Evolutionary conservation across 2,113 vertebrate genomes (phyloP), one percentile per base, ranked within the genome.

Genomic region (Genyomyrus donnyi): DNA sequence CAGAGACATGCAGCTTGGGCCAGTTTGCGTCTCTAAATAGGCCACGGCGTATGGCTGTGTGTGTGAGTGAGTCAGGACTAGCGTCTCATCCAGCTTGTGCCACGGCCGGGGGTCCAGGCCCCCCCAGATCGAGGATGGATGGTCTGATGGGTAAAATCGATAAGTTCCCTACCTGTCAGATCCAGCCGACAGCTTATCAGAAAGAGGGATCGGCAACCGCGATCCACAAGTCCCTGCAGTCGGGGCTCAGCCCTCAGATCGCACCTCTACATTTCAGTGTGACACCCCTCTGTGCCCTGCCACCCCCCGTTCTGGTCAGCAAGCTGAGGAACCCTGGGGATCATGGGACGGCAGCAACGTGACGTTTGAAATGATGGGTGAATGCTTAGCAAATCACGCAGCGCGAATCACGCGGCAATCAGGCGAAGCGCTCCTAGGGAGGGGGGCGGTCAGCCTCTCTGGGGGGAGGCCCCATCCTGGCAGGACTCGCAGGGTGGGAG

Each of bases 341-440:
- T 95, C 93, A 92, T 94, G 95, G 94, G 91, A 94, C 94, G 95
- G 96, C 92, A 91, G 92, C 93, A 94, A 93, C 91, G 89, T 35
- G 92, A 95, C 2, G 94, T 91, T 89, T 66, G 94, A 96, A 96
- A 96, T 95, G 89, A 96, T 96, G 92, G 91, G 90, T 92, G 84
- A 91, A 93, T 93, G 92, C 94, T 66, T 24, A n/a, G 56, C 56
- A 9, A 62, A 62, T 62, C 56, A 62, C 1, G 8, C 94, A 92
- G 93, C 93, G 92, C 93, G 93, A 95, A 90, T 93, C 94, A 92
- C 52, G 89, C 74, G 35, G 93, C 89, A 90, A 92, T 93, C 93
- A 93, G 94, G 94, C 93, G 92, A 70, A 31, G 74, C 27, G 24
- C 80, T 88, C 10, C 56, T 4, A 56, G n/a, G 19, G 62, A 4